Conservation (phyloP, 2,113 vertebrate genomes). For the Crotalus viridis region DNA sequence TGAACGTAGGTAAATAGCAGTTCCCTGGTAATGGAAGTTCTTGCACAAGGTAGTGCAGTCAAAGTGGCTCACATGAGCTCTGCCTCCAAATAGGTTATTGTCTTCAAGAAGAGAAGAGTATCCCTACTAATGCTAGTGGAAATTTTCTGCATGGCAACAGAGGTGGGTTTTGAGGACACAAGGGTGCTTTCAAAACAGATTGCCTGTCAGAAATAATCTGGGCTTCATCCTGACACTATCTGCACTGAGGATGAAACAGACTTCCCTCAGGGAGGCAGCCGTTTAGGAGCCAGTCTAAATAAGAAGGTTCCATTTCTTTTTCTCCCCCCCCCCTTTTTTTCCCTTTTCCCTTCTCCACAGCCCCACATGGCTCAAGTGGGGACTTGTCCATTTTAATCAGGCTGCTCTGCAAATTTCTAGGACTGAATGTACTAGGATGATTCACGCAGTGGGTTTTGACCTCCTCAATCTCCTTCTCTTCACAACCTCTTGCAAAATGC, state of each 20-base stretch:
- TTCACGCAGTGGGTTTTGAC: not conserved
- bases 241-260: slow-evolving; percentile 6
- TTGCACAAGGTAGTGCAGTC: not conserved
- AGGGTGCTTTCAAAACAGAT: slow-evolving; percentile 5
- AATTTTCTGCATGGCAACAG: not conserved
- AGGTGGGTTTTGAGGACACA: not conserved
- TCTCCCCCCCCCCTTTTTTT: not conserved
- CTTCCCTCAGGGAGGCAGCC: slow-evolving; percentile 20
- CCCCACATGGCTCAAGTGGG: not conserved
- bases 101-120: not conserved
- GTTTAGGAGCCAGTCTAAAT: slow-evolving; percentile 19
- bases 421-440: slow-evolving; percentile 23
- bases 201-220: slow-evolving; percentile 3
- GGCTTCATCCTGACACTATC: slow-evolving; percentile 29
- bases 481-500: not conserved
- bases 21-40: not conserved
- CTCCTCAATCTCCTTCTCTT: not conserved
- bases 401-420: slow-evolving; percentile 23
- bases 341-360: not conserved
- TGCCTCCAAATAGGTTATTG: not conserved
- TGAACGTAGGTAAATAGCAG: not conserved
- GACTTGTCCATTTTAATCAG: slow-evolving; percentile 20
- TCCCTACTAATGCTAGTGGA: not conserved
- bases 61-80: not conserved
- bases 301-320: not conserved